Evolutionary conservation across 2,888 invertebrate genomes (phyloP).

Genomic region (Leptopilina myrica): DNA sequence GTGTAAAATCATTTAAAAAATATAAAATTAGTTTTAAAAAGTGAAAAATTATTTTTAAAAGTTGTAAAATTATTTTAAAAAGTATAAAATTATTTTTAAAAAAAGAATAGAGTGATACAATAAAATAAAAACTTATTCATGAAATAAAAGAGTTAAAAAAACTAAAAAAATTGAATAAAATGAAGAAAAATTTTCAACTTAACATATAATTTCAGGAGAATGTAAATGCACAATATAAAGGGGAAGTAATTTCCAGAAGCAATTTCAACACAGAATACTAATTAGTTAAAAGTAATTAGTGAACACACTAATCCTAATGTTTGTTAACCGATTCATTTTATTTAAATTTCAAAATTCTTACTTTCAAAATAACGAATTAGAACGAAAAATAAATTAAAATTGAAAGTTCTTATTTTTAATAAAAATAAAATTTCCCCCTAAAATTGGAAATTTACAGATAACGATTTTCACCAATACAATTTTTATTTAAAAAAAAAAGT

Average conservation of each 20-base stretch:
- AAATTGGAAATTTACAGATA: background rate
- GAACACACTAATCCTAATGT: background rate
- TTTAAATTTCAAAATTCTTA: background rate
- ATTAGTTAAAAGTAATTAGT: conserved; percentile 5
- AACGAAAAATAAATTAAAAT: too few species aligned
- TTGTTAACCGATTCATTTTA: background rate
- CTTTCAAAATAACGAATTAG: background rate
- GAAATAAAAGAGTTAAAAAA: too few species aligned
- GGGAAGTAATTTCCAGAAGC: background rate
- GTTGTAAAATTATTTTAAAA: too few species aligned
- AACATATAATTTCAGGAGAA: background rate
- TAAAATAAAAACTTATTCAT: too few species aligned
- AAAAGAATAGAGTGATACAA: too few species aligned
- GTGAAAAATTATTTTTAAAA: too few species aligned
- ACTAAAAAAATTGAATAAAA: background rate
- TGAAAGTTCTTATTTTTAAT: too few species aligned
- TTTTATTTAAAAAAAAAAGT: too few species aligned
- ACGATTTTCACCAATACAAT: too few species aligned
- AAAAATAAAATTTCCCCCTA: background rate
- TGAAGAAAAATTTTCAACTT: background rate
- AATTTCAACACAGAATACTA: background rate
- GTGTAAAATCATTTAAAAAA: too few species aligned
- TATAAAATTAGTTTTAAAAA: too few species aligned
- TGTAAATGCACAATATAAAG: background rate
- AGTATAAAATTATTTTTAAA: too few species aligned